These are phyloP conservation scores for Scaptomyza parva DNA, from an alignment of 2,888 invertebrate species.

Conservation along the genomic window DNA sequence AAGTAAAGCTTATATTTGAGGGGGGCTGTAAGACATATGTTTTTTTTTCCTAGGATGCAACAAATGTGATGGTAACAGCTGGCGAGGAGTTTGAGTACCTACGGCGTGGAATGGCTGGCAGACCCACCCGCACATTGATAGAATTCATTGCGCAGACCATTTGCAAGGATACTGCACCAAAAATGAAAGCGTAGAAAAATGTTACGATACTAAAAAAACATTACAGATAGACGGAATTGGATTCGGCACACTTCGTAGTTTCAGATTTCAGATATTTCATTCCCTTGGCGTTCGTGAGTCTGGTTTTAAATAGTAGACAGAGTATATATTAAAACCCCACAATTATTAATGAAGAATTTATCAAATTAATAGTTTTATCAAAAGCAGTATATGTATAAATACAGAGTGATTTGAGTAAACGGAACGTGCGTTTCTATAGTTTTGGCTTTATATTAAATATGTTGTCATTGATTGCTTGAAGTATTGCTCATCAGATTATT, in stretches of 20 bases:
- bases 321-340: slow-evolving; percentile 45
- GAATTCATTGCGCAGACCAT: slow-evolving; percentile 88
- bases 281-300: slow-evolving; percentile 21
- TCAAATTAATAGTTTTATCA: slow-evolving; percentile 70
- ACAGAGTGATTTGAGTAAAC: slow-evolving; percentile 24
- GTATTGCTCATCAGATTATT: slow-evolving; percentile 47
- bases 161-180: slow-evolving; percentile 82
- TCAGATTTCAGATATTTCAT: slow-evolving; percentile 24
- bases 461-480: slow-evolving; percentile 61
- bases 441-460: slow-evolving; percentile 31
- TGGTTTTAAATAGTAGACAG: slow-evolving; percentile 27
- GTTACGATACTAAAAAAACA: background rate
- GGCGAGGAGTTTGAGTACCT: slow-evolving; percentile 88
- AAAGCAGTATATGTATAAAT: slow-evolving; percentile 53
- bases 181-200: slow-evolving; percentile 46
- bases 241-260: slow-evolving; percentile 6
- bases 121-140: slow-evolving; percentile 90
- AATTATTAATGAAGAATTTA: slow-evolving; percentile 59
- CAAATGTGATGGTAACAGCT: slow-evolving; percentile 90
- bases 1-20: slow-evolving; percentile 33
- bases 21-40: too few species aligned
- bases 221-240: background rate
- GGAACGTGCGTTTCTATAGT: slow-evolving; percentile 34
- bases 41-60: slow-evolving; percentile 86
- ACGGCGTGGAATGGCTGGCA: slow-evolving; percentile 89